Percentiles rank a stretch among this genome's conserved stretches.
These are phyloP conservation scores for Sminthurinus aureus DNA, from an alignment of 2,888 invertebrate species.

Conservation along the genomic window DNA sequence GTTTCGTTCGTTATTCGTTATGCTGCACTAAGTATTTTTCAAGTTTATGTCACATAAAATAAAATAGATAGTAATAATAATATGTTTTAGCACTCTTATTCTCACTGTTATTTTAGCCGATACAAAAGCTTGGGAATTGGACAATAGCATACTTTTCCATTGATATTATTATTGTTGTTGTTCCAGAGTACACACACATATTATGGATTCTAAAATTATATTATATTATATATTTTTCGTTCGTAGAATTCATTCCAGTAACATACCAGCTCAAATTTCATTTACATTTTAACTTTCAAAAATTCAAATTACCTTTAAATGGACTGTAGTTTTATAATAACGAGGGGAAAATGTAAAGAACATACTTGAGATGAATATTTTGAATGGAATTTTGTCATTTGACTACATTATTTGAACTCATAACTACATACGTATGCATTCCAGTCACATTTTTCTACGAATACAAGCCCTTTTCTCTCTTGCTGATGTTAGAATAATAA, in stretches of 20 bases:
- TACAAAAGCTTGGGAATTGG: no score
- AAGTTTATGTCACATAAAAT: no score
- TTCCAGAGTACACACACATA: no score
- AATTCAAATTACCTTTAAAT: constrained; percentile 11
- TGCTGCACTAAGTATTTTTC: no score
- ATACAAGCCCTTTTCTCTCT: not conserved
- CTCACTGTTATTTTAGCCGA: no score
- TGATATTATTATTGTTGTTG: no score
- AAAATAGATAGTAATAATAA: no score
- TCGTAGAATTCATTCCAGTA: not conserved
- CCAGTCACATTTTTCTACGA: not conserved
- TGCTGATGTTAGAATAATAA: no score
- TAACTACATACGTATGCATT: not conserved
- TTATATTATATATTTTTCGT: not conserved
- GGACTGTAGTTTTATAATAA: not conserved
- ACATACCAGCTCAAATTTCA: not conserved
- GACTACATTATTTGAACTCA: not conserved
- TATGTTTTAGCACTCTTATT: no score
- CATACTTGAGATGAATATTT: not conserved
- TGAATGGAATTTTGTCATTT: not conserved
- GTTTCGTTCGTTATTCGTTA: no score
- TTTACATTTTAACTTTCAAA: not conserved
- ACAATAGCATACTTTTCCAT: no score
- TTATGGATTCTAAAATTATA: no score
- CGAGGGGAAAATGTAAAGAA: not conserved